Evolutionary conservation across 92 coral and sea anemone genomes (phyloP).

Genomic region (Phenganax stokvisi): DNA sequence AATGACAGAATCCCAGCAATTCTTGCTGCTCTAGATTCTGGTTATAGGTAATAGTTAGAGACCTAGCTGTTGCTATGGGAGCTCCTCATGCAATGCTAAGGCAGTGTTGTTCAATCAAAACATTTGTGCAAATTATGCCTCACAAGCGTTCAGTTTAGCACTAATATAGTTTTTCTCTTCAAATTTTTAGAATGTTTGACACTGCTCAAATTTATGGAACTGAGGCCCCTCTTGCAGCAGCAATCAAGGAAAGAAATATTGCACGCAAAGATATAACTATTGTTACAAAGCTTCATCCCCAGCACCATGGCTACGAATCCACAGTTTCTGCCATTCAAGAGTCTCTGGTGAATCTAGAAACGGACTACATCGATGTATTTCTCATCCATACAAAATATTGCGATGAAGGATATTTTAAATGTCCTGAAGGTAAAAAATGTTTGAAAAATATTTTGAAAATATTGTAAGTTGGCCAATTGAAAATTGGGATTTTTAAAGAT

Average conservation of each 20-base stretch:
- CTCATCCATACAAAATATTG: conserved; percentile 76
- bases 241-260: conserved; percentile 68
- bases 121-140: background rate
- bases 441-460: background rate
- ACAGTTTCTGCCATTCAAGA: conserved; percentile 66
- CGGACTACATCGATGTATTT: conserved; percentile 93
- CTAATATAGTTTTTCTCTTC: background rate
- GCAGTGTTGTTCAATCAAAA: background rate
- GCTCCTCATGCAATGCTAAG: background rate
- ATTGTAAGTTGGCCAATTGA: background rate
- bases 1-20: conserved; percentile 65
- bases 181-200: conserved; percentile 66
- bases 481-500: too few relatives aligned
- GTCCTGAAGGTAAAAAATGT: conserved; percentile 61
- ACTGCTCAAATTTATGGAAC: conserved; percentile 93
- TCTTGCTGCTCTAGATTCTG: conserved; percentile 73
- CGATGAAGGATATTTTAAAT: conserved; percentile 58
- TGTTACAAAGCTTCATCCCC: conserved; percentile 87
- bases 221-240: conserved; percentile 68
- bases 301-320: conserved; percentile 68
- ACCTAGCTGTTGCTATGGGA: background rate
- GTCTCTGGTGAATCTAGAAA: conserved; percentile 65
- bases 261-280: conserved; percentile 75
- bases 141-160: background rate
- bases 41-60: conserved; percentile 65